Evolutionary conservation across 2,797 vertebrate genomes (phyloP), one percentile per base, ranked within the genome.

Genomic region (Enteromius anoplus): DNA sequence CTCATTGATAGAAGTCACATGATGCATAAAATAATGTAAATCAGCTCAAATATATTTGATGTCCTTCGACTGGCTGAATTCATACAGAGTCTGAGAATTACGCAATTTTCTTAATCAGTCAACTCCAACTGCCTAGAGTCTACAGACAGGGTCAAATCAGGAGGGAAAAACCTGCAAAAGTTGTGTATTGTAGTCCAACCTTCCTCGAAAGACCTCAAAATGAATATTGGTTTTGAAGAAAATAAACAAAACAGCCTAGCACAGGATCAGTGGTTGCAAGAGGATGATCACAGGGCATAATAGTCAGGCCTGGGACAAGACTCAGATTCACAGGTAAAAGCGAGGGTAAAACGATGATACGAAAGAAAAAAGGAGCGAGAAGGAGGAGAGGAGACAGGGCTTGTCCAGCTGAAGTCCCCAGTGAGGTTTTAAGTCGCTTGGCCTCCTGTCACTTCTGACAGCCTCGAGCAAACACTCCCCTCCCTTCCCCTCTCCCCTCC

Each of bases 361-460:
- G 21, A 34, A 45, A 37, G 66, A 70, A 34, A 73, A 47, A 69
- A 40, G n/a, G 47, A 21, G 77, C 51, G 78, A 84, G 83, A 84
- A 73, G 81, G 71, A 78, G 70, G 80, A 68, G 79, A 85, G 55
- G 72, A 82, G 62, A 80, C 53, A 81, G 32, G 58, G 82, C 83
- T 86, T 90, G 88, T 93, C 91, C 89, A 88, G 85, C 85, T 89
- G 75, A 88, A 87, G 87, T 93, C 91, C 90, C 91, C 81, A 62
- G 86, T 90, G 91, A 87, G 88, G 88, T 91, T 92, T 92, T 89
- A 90, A 92, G 90, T 91, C 91, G 88, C 89, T 85, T 82, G 85
- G 85, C 53, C 75, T 89, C 88, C 86, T 90, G 89, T 91, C 92
- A 88, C 84, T 91, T 86, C 89, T 94, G 93, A 93, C 94, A 93